These are phyloP conservation scores for Ophonus ardosiacus DNA, from an alignment of 2,888 invertebrate species.

Conservation along the genomic window DNA sequence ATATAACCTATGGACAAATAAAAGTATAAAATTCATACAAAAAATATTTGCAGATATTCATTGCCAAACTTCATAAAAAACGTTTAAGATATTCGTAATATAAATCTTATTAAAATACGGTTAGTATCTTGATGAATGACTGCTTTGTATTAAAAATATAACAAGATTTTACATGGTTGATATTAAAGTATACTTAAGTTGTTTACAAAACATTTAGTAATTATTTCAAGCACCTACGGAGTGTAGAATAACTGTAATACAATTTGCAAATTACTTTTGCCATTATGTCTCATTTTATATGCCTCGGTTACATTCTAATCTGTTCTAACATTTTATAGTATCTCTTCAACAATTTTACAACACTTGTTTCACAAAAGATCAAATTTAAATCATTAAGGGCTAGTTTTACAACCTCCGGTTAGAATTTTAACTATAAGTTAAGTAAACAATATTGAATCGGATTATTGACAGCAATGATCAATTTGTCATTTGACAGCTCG, in stretches of 20 bases:
- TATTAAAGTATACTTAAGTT: neutral
- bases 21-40: no score
- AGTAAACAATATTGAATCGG: no score
- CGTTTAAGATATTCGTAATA: neutral
- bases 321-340: neutral
- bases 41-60: no score
- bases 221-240: neutral
- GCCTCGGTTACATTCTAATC: neutral
- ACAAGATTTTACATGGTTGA: neutral
- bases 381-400: neutral
- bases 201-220: neutral
- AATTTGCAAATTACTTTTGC: neutral
- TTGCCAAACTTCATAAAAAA: neutral
- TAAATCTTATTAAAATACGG: neutral
- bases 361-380: neutral
- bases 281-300: neutral
- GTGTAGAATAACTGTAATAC: neutral
- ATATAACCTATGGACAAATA: no score
- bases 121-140: neutral
- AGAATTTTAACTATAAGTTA: no score
- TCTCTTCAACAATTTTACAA: neutral
- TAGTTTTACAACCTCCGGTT: no score
- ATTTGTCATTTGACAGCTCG: no score
- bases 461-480: no score
- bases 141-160: neutral